phyloP scores from a whole-genome alignment of 1,140 invertebrate genomes.

The Sminthurides bifidus region DNA sequence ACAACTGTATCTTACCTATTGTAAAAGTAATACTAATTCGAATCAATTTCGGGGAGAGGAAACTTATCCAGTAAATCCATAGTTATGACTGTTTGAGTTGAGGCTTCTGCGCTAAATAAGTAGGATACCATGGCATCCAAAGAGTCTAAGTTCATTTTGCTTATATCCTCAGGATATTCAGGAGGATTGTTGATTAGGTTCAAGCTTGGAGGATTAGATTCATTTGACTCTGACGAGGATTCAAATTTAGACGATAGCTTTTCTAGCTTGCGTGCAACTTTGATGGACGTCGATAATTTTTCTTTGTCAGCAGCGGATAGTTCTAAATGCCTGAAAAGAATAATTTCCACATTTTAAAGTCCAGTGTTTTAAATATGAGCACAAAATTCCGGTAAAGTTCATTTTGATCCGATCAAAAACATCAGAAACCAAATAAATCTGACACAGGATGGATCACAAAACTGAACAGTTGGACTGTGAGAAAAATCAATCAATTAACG shows the following conservation, averaged over 20 bases:
- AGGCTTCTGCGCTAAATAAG: conserved; percentile 1
- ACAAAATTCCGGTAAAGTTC: no score
- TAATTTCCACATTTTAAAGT: no score
- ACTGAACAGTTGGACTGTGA: neutral
- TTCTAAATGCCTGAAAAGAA: conserved; percentile 58
- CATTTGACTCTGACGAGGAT: conserved; percentile 6
- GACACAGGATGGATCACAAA: neutral
- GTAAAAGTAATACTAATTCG: no score
- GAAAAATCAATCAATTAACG: neutral
- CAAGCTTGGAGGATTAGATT: conserved; percentile 13
- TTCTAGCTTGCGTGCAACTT: conserved; percentile 84
- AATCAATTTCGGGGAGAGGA: no score
- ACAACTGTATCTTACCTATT: no score
- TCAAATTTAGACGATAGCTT: conserved; percentile 54
- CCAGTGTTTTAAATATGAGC: no score
- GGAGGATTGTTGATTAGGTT: neutral
- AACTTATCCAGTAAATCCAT: neutral
- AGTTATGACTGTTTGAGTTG: conserved; percentile 8
- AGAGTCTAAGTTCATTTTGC: conserved; percentile 8
- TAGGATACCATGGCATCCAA: conserved; percentile 15
- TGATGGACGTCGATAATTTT: conserved; percentile 78
- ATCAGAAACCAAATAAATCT: no score
- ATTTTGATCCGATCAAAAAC: neutral
- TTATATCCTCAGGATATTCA: neutral
- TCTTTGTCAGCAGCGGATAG: conserved; percentile 87